A percentile compares a stretch with the other conserved stretches of the same genome.
phyloP scores from a whole-genome alignment of 2,113 vertebrate genomes.

The Cyphomyrus discorhynchus region DNA sequence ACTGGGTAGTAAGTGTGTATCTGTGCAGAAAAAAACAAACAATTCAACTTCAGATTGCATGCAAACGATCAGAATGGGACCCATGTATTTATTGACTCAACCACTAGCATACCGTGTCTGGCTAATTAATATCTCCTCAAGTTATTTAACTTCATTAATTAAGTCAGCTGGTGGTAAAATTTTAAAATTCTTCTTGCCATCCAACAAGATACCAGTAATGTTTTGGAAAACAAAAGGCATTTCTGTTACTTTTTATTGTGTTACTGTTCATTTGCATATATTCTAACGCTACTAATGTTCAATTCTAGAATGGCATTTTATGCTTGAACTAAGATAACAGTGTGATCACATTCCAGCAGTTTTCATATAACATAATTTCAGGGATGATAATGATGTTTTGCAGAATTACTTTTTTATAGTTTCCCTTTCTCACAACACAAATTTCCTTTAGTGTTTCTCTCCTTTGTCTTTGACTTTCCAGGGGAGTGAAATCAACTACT shows the following conservation, averaged over 20 bases:
- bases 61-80: not conserved
- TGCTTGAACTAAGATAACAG: not conserved
- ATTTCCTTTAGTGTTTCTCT: not conserved
- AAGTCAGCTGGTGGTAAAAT: not conserved
- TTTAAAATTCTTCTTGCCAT: not conserved
- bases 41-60: not conserved
- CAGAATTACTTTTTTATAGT: not conserved
- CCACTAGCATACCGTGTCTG: not conserved
- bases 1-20: not conserved
- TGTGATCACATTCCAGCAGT: not conserved
- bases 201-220: not conserved
- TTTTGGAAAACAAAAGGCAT: not conserved
- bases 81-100: not conserved
- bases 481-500: not conserved
- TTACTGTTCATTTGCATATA: not conserved
- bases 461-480: not conserved
- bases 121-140: not conserved
- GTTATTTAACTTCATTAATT: not conserved
- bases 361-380: not conserved
- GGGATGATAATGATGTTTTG: not conserved
- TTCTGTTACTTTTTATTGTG: not conserved
- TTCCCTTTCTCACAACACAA: not conserved
- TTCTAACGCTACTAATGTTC: not conserved
- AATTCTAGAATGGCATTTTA: not conserved
- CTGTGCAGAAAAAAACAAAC: not conserved